phyloP scores from a whole-genome alignment of 1,140 invertebrate genomes.

The Aethina tumida region DNA sequence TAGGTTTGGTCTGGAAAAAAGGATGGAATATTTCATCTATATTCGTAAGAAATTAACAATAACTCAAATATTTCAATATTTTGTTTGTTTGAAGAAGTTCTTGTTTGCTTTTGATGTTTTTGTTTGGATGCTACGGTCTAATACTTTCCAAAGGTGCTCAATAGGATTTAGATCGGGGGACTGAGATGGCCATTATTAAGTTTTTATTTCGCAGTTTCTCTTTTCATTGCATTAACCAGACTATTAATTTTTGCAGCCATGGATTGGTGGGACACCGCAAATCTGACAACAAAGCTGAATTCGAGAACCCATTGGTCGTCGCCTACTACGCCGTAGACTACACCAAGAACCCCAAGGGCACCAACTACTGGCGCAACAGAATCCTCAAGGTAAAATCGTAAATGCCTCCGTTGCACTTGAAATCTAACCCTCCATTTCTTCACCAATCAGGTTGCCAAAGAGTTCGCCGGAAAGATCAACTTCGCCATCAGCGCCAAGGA shows the following conservation, averaged over 20 bases:
- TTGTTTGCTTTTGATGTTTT: too few relatives aligned
- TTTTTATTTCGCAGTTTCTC: constrained; percentile 6
- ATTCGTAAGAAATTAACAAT: too few relatives aligned
- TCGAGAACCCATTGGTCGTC: constrained; percentile 80
- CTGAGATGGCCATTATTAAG: too few relatives aligned
- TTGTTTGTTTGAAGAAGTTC: too few relatives aligned
- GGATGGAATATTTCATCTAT: too few relatives aligned
- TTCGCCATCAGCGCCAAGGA: constrained; percentile 90
- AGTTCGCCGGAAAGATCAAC: constrained; percentile 62
- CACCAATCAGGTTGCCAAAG: constrained; percentile 63
- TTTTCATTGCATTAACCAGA: constrained; percentile 2
- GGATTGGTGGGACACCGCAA: constrained; percentile 87
- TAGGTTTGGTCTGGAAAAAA: too few relatives aligned
- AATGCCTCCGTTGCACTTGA: neutral
- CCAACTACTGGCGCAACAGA: constrained; percentile 99
- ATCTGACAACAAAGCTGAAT: constrained; percentile 73
- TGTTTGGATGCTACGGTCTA: too few relatives aligned
- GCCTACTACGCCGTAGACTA: constrained; percentile 96
- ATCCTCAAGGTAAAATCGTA: constrained; percentile 61
- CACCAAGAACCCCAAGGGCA: constrained; percentile 92
- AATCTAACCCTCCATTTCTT: constrained; percentile 2
- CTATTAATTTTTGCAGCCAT: constrained; percentile 50
- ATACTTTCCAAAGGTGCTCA: too few relatives aligned
- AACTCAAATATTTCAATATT: too few relatives aligned
- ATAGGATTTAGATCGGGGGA: too few relatives aligned